phyloP scores from a whole-genome alignment of 2,888 invertebrate species.

The Gandaritis pyraliata region DNA sequence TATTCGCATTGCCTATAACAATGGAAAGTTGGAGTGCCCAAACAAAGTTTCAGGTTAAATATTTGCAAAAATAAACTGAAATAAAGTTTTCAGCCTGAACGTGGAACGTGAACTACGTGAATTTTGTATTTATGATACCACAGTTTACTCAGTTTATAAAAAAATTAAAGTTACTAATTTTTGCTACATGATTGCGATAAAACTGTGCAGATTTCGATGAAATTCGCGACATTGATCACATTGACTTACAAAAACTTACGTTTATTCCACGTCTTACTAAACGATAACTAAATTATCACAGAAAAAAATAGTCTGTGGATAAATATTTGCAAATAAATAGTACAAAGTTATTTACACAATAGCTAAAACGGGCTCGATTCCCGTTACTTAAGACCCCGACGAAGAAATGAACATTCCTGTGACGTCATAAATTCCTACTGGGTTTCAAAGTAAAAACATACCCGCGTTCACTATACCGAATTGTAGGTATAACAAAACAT shows the following conservation, averaged over 20 bases:
- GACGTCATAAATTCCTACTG: conserved; percentile 21
- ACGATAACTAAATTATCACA: too few relatives aligned
- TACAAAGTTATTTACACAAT: too few relatives aligned
- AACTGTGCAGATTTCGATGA: too few relatives aligned
- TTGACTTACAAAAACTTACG: too few relatives aligned
- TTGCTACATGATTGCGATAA: too few relatives aligned
- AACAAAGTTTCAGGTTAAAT: conserved; percentile 1
- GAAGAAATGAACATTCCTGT: conserved; percentile 19
- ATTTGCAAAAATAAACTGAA: conserved; percentile 16
- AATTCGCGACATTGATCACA: too few relatives aligned
- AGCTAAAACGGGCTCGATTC: conserved; percentile 9
- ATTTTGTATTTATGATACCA: conserved; percentile 6
- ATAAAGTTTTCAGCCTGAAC: conserved; percentile 13
- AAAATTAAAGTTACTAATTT: too few relatives aligned
- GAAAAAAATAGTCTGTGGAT: too few relatives aligned
- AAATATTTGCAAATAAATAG: too few relatives aligned
- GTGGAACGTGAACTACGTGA: conserved; percentile 4
- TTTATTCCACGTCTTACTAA: too few relatives aligned
- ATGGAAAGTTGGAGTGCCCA: not conserved
- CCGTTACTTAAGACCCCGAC: conserved; percentile 1
- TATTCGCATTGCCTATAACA: not conserved
- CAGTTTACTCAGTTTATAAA: too few relatives aligned
- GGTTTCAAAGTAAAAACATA: conserved; percentile 12
- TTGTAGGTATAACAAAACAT: too few relatives aligned
- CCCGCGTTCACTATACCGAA: not conserved